Percentiles rank a stretch among this genome's conserved stretches.
Evolutionary conservation across 1,140 invertebrate species (phyloP).

Genomic region (Cydia fagiglandana): DNA sequence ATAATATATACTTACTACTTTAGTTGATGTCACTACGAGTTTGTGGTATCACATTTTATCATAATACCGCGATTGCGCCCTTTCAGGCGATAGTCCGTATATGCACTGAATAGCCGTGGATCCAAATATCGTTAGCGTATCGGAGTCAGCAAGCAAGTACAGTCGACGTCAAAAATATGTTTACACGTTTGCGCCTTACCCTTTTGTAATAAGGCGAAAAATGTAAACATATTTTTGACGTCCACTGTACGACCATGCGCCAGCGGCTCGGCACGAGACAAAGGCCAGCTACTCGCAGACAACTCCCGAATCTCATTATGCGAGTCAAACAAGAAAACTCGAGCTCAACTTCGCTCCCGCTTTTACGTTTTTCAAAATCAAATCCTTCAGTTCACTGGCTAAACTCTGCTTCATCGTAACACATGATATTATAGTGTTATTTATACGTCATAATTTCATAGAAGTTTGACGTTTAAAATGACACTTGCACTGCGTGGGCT

Average conservation of each 20-base stretch:
- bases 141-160: background rate
- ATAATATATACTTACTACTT: too few relatives aligned
- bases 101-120: slow-evolving; percentile 5
- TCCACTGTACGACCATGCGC: background rate
- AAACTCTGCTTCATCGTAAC: background rate
- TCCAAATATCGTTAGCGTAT: slow-evolving; percentile 27
- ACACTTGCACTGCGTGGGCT: too few relatives aligned
- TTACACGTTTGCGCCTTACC: too few relatives aligned
- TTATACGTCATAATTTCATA: too few relatives aligned
- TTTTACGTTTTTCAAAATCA: slow-evolving; percentile 32
- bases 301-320: slow-evolving; percentile 32
- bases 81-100: background rate
- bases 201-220: too few relatives aligned
- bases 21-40: too few relatives aligned
- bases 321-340: slow-evolving; percentile 33
- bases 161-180: too few relatives aligned
- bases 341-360: background rate
- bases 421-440: too few relatives aligned
- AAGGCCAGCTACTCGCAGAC: slow-evolving; percentile 17
- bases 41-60: background rate
- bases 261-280: background rate
- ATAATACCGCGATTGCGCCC: background rate
- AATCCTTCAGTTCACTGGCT: slow-evolving; percentile 5
- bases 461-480: too few relatives aligned
- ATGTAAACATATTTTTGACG: too few relatives aligned